A percentile compares a stretch with the other conserved stretches of the same genome.
Conservation (phyloP, 2,888 invertebrate genomes). For the Eudemis profundana region DNA sequence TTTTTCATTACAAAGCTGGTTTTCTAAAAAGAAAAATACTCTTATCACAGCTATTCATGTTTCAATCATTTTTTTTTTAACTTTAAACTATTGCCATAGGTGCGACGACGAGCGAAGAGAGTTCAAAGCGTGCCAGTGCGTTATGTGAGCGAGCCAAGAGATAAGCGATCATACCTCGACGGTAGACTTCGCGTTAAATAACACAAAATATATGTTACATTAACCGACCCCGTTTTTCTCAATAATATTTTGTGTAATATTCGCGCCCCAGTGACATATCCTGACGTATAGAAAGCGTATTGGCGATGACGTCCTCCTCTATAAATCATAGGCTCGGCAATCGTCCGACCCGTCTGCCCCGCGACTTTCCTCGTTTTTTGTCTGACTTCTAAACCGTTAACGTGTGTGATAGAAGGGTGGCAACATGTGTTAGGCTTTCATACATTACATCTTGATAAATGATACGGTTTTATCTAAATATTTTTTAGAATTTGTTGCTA, state of each 20-base stretch:
- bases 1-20: no score
- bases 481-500: slow-evolving; percentile 20
- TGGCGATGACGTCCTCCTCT: slow-evolving; percentile 79
- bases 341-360: slow-evolving; percentile 72
- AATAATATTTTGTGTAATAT: slow-evolving; percentile 25
- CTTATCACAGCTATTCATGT: no score
- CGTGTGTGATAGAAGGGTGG: slow-evolving; percentile 72
- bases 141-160: no score
- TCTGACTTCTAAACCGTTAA: slow-evolving; percentile 75
- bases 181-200: neutral
- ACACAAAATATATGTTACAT: slow-evolving; percentile 5
- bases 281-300: slow-evolving; percentile 81
- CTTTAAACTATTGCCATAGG: neutral
- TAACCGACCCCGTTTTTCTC: neutral
- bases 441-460: slow-evolving; percentile 64
- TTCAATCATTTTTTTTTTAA: no score
- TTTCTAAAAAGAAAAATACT: no score
- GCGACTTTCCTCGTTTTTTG: slow-evolving; percentile 80
- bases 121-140: no score
- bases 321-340: slow-evolving; percentile 82
- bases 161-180: no score
- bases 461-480: slow-evolving; percentile 44
- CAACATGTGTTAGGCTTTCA: slow-evolving; percentile 66
- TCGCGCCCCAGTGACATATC: slow-evolving; percentile 61
- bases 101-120: neutral